Conservation (phyloP, 2,888 invertebrate genomes). For the Dorcus parallelipipedus region DNA sequence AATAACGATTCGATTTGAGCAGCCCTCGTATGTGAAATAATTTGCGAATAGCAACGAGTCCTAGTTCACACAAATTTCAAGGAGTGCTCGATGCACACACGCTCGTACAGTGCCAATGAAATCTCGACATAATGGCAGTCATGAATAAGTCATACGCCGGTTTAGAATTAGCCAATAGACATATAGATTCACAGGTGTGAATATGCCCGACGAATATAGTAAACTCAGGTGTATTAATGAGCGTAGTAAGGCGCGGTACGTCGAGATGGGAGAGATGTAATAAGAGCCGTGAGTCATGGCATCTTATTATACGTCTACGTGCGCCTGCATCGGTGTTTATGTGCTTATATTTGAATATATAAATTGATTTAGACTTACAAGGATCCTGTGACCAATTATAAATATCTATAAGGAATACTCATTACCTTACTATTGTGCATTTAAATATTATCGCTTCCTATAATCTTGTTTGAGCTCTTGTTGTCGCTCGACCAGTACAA, state of each 20-base stretch:
- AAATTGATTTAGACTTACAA: slow-evolving; percentile 39
- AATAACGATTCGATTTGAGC: no score
- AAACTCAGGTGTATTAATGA: slow-evolving; percentile 20
- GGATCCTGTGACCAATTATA: slow-evolving; percentile 35
- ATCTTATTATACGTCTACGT: slow-evolving; percentile 7
- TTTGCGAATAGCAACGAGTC: no score
- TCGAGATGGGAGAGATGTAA: slow-evolving; percentile 8
- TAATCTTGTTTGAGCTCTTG: not conserved
- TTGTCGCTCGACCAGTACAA: not conserved
- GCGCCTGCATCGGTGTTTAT: slow-evolving; percentile 28
- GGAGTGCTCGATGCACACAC: slow-evolving; percentile 1
- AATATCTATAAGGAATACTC: slow-evolving; percentile 16
- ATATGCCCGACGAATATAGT: slow-evolving; percentile 22
- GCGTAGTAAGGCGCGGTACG: slow-evolving; percentile 10
- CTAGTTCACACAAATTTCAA: slow-evolving; percentile 1
- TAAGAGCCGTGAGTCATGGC: slow-evolving; percentile 6
- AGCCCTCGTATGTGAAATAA: no score
- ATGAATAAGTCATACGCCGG: slow-evolving; percentile 11
- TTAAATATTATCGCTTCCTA: slow-evolving; percentile 6
- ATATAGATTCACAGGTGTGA: slow-evolving; percentile 22
- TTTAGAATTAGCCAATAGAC: slow-evolving; percentile 12
- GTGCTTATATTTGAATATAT: slow-evolving; percentile 41
- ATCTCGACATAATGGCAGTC: not conserved
- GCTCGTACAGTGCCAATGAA: slow-evolving; percentile 4
- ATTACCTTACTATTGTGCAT: slow-evolving; percentile 8